These are phyloP conservation scores for Erpetoichthys calabaricus DNA, from an alignment of 2,797 vertebrate genomes.

Conservation along the genomic window DNA sequence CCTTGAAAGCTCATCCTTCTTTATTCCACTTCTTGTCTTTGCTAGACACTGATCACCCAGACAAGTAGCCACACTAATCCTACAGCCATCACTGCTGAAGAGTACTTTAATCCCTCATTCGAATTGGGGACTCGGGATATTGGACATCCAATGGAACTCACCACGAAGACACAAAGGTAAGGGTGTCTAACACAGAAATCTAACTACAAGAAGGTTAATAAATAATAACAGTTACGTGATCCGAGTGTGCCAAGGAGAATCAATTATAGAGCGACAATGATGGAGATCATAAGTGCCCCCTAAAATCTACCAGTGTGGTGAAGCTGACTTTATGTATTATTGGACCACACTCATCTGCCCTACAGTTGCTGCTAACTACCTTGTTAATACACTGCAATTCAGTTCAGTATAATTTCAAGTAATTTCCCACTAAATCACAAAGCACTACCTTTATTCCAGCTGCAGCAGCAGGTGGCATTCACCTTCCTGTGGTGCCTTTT, in stretches of 20 bases:
- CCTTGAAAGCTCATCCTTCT: too few species aligned
- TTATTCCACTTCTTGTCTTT: conserved; percentile 1
- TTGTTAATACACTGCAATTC: too few species aligned
- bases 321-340: too few species aligned
- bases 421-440: too few species aligned
- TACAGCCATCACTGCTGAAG: conserved; percentile 77
- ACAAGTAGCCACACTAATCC: conserved; percentile 79
- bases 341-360: too few species aligned
- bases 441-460: too few species aligned
- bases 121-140: conserved; percentile 73
- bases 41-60: conserved; percentile 81
- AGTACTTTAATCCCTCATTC: conserved; percentile 83
- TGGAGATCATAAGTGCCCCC: background rate
- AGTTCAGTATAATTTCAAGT: too few species aligned
- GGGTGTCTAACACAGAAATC: conserved; percentile 4
- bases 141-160: conserved; percentile 83
- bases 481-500: too few species aligned
- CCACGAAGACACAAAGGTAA: conserved; percentile 97
- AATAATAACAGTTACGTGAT: background rate
- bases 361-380: too few species aligned
- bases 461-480: too few species aligned
- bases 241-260: background rate
- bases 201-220: background rate
- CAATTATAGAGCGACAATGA: conserved; percentile 1
- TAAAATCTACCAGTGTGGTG: too few species aligned